A percentile compares a stretch with the other conserved stretches of the same genome.
phyloP scores from a whole-genome alignment of 1,140 invertebrate genomes.

The Agraylea sexmaculata region DNA sequence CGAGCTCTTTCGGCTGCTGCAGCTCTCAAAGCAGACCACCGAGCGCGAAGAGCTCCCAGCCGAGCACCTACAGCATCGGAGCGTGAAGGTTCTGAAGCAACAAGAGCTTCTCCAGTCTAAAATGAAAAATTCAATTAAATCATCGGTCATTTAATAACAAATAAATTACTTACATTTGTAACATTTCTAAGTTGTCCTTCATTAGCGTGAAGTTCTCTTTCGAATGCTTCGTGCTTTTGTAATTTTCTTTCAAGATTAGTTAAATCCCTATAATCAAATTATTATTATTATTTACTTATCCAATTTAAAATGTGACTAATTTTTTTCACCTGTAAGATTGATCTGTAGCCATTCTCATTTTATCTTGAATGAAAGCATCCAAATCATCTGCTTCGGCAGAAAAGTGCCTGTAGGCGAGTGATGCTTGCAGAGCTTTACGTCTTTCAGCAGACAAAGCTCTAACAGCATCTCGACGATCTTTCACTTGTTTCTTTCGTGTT shows the following conservation, averaged over 20 bases:
- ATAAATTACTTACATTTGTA: conserved; percentile 52
- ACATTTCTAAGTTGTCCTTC: conserved; percentile 76
- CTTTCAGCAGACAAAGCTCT: conserved; percentile 62
- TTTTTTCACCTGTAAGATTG: conserved; percentile 60
- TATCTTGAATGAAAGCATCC: conserved; percentile 82
- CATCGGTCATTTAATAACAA: too few species aligned
- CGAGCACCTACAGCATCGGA: conserved; percentile 24
- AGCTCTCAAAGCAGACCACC: conserved; percentile 29
- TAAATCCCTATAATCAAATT: conserved; percentile 51
- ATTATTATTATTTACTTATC: conserved; percentile 6
- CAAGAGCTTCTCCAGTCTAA: conserved; percentile 33
- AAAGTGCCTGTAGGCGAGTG: conserved; percentile 55
- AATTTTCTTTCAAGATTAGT: conserved; percentile 86
- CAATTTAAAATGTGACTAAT: not conserved
- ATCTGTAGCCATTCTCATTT: conserved; percentile 80
- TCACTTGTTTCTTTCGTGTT: conserved; percentile 62
- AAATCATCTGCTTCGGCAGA: conserved; percentile 81
- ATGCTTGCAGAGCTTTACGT: conserved; percentile 59
- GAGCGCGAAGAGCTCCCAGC: conserved; percentile 23
- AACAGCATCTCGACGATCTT: conserved; percentile 58
- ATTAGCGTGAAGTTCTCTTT: conserved; percentile 85
- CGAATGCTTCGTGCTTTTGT: conserved; percentile 96
- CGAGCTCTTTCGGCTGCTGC: conserved; percentile 21
- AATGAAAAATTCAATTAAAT: conserved; percentile 1
- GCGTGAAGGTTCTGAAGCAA: conserved; percentile 31